A percentile compares a stretch with the other conserved stretches of the same genome.
Conservation (phyloP, 2,888 invertebrate genomes). For the Mythimna vitellina region DNA sequence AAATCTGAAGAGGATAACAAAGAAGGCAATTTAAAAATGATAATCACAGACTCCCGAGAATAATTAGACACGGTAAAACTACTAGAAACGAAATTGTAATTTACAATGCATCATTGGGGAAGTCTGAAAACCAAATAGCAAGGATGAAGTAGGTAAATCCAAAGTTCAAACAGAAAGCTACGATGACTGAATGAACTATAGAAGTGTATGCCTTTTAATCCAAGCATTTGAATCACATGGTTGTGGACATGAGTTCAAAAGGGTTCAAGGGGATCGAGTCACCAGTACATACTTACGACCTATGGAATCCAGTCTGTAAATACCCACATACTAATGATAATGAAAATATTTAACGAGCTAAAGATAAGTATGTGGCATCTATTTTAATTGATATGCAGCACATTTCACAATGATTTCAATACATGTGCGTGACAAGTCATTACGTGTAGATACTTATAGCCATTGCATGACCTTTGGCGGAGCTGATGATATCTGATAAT, state of each 20-base stretch:
- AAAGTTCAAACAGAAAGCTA: not conserved
- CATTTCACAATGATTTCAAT: slow-evolving; percentile 53
- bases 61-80: not conserved
- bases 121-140: not conserved
- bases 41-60: not conserved
- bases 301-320: slow-evolving; percentile 20
- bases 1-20: not conserved
- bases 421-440: slow-evolving; percentile 22
- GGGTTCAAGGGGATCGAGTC: slow-evolving; percentile 46
- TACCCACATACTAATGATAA: slow-evolving; percentile 35
- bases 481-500: not conserved
- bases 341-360: slow-evolving; percentile 38
- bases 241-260: slow-evolving; percentile 40
- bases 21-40: too few relatives aligned
- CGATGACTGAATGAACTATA: slow-evolving; percentile 7
- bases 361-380: slow-evolving; percentile 18
- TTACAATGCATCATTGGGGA: not conserved
- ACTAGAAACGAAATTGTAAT: not conserved
- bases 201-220: slow-evolving; percentile 30
- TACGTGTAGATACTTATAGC: slow-evolving; percentile 23
- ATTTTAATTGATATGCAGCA: slow-evolving; percentile 32
- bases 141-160: not conserved
- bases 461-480: slow-evolving; percentile 18
- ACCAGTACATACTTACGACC: slow-evolving; percentile 26
- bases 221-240: slow-evolving; percentile 45